Percentiles rank a stretch among this genome's conserved stretches.
Conservation (phyloP, 2,888 invertebrate genomes). For the Gymnocheta viridis region DNA sequence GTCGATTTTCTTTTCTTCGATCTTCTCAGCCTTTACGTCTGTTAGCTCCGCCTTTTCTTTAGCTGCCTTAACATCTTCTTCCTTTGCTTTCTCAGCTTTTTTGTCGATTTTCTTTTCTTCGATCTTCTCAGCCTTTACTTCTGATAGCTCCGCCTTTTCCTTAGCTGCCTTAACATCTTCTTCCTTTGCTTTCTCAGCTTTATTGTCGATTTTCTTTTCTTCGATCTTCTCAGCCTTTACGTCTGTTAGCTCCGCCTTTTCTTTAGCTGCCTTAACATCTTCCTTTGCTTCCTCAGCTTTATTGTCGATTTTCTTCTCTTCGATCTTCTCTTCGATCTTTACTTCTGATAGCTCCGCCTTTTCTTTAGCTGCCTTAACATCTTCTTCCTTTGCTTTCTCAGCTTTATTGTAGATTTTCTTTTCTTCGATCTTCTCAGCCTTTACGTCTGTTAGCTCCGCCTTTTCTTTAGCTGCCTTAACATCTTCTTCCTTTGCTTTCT, state of each 20-base stretch:
- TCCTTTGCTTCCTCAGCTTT: conserved; percentile 17
- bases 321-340: neutral
- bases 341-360: neutral
- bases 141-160: conserved; percentile 27
- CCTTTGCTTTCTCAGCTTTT: neutral
- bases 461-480: neutral
- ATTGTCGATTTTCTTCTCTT: conserved; percentile 13
- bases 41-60: conserved; percentile 38
- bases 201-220: conserved; percentile 10
- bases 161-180: neutral
- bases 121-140: neutral
- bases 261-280: conserved; percentile 1
- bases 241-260: conserved; percentile 27
- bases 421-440: conserved; percentile 41
- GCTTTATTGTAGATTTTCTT: conserved; percentile 21
- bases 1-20: conserved; percentile 22
- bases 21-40: conserved; percentile 25
- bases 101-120: conserved; percentile 43
- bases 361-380: conserved; percentile 11
- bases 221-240: neutral
- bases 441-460: conserved; percentile 20
- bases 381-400: conserved; percentile 18
- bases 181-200: neutral
- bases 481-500: neutral
- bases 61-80: neutral